Conservation (phyloP, 2,113 vertebrate species). For the Eulacestoma nigropectus region DNA sequence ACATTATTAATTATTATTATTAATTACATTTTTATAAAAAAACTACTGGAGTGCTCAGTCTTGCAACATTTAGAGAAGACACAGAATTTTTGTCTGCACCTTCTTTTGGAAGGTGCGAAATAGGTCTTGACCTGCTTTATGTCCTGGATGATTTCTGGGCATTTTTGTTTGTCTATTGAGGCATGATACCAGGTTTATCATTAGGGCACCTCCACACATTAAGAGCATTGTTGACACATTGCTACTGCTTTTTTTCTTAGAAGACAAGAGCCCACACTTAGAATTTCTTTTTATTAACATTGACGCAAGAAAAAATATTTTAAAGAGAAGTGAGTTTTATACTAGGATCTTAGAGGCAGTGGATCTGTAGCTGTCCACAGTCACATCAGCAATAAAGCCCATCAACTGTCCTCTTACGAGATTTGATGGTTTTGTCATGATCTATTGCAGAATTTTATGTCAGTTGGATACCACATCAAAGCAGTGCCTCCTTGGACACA, state of each 20-base stretch:
- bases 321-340: background rate
- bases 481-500: background rate
- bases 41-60: background rate
- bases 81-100: background rate
- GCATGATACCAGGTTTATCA: background rate
- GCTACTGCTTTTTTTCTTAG: background rate
- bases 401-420: background rate
- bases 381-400: background rate
- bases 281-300: background rate
- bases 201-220: background rate
- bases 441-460: background rate
- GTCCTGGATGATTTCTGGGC: background rate
- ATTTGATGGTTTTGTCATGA: background rate
- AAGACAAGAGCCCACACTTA: background rate
- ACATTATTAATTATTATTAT: too few relatives aligned
- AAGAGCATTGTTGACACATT: background rate
- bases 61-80: background rate
- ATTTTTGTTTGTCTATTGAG: background rate
- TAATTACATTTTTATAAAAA: too few relatives aligned
- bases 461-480: background rate
- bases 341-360: background rate
- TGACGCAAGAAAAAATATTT: background rate
- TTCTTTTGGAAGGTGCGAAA: background rate
- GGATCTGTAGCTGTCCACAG: background rate
- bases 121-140: background rate